Conservation (phyloP, 2,797 vertebrate species). For the Okamejei kenojei region DNA sequence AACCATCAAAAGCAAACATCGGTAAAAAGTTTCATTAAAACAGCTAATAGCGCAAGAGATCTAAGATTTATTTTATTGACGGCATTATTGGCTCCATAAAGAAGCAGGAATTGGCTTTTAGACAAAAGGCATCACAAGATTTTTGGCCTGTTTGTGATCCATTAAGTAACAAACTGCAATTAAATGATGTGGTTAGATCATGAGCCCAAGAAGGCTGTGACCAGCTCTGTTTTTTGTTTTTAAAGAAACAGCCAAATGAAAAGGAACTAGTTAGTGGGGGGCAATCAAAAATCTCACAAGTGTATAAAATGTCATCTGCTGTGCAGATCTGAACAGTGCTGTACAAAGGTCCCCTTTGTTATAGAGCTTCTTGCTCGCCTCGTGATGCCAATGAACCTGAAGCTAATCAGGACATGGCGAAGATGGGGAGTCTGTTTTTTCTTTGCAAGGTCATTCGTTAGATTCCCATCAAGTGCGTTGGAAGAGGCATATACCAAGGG, state of each 20-base stretch:
- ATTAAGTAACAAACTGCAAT: slow-evolving; percentile 10
- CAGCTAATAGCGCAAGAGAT: background rate
- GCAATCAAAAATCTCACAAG: slow-evolving; percentile 13
- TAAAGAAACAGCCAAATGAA: slow-evolving; percentile 1
- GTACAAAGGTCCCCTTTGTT: slow-evolving; percentile 24
- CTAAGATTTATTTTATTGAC: background rate
- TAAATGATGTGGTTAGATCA: slow-evolving; percentile 17
- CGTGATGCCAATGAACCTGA: background rate
- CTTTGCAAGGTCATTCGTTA: background rate
- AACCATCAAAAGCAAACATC: background rate
- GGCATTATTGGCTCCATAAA: background rate
- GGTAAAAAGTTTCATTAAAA: background rate
- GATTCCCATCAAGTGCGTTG: slow-evolving; percentile 14
- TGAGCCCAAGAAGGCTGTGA: background rate
- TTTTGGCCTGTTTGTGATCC: slow-evolving; percentile 1
- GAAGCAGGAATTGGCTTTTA: background rate
- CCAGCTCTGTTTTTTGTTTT: background rate
- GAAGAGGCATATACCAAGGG: background rate
- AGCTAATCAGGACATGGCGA: background rate
- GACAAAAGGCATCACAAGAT: background rate
- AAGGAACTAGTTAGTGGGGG: background rate
- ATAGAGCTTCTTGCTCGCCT: background rate
- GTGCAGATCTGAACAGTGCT: slow-evolving; percentile 3
- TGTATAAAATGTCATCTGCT: background rate
- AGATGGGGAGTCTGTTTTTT: background rate